A percentile compares a stretch with the other conserved stretches of the same genome.
phyloP scores from a whole-genome alignment of 30 jellyfish, hydroid and myxozoan genomes.

The Aurelia sp. region DNA sequence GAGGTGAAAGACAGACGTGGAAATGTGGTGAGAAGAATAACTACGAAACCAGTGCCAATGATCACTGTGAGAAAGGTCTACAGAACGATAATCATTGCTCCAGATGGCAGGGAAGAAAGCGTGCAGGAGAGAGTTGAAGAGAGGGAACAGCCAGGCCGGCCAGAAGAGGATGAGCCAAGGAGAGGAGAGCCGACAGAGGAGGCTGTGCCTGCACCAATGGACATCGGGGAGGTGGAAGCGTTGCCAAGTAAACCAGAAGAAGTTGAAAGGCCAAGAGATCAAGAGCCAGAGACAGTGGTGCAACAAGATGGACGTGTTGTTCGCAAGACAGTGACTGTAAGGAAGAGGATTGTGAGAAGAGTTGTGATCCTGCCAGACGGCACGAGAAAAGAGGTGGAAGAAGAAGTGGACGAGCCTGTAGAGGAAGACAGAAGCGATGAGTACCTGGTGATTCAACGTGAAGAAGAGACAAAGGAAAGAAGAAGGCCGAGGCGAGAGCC shows the following conservation, averaged over 20 bases:
- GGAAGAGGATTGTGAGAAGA: slow-evolving; percentile 72
- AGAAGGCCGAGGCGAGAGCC: slow-evolving; percentile 1
- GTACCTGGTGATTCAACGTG: slow-evolving; percentile 16
- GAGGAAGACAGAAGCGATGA: slow-evolving; percentile 2
- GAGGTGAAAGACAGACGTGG: slow-evolving; percentile 59
- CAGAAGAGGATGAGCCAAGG: slow-evolving; percentile 12
- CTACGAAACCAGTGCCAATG: slow-evolving; percentile 58
- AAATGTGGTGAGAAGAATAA: slow-evolving; percentile 58
- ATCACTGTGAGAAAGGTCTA: slow-evolving; percentile 56
- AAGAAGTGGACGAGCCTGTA: slow-evolving; percentile 51
- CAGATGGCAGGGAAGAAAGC: slow-evolving; percentile 63
- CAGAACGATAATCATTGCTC: slow-evolving; percentile 51
- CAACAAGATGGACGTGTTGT: slow-evolving; percentile 67
- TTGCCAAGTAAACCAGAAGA: slow-evolving; percentile 8
- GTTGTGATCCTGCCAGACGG: slow-evolving; percentile 71
- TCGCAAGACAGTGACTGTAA: slow-evolving; percentile 53
- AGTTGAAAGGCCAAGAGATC: slow-evolving; percentile 7
- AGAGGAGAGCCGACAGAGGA: slow-evolving; percentile 3
- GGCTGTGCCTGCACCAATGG: slow-evolving; percentile 42
- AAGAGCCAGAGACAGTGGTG: slow-evolving; percentile 31
- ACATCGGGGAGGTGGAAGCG: too few relatives aligned
- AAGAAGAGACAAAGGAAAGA: slow-evolving; percentile 12
- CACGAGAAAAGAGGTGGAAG: slow-evolving; percentile 66
- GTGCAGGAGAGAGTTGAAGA: slow-evolving; percentile 71
- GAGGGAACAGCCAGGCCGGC: slow-evolving; percentile 14